Conservation (phyloP, 2,797 vertebrate species). For the Aphelocoma californica region DNA sequence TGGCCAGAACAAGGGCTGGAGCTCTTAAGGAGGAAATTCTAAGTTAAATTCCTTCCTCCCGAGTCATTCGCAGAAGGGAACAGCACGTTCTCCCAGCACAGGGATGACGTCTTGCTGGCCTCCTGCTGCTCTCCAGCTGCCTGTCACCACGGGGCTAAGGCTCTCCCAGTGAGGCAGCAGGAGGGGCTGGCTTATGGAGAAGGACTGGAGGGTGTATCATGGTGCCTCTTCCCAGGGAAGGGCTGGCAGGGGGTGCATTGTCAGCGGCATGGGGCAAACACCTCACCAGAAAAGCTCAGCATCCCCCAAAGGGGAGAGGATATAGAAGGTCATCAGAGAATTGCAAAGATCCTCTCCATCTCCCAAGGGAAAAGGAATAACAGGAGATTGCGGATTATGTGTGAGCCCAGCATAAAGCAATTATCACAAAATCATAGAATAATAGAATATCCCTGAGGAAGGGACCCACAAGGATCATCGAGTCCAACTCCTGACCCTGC, state of each 20-base stretch:
- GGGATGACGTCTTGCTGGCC: constrained; percentile 24
- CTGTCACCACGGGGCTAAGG: background rate
- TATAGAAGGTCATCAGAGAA: background rate
- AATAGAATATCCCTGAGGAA: background rate
- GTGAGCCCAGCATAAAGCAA: background rate
- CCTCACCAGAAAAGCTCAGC: background rate
- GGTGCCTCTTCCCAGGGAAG: background rate
- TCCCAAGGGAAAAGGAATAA: background rate
- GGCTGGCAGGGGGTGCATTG: background rate
- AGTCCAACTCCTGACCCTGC: background rate
- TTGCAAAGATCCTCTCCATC: background rate
- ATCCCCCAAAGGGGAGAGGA: background rate
- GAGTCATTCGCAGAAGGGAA: constrained; percentile 17
- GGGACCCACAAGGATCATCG: background rate
- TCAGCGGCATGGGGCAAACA: rapidly evolving
- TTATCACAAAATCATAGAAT: background rate
- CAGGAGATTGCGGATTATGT: background rate
- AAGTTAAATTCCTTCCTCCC: constrained; percentile 50
- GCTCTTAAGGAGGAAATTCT: constrained; percentile 25
- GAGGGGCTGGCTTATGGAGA: background rate
- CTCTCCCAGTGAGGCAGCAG: background rate
- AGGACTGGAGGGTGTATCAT: background rate
- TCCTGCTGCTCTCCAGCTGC: background rate
- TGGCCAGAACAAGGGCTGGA: background rate
- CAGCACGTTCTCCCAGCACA: constrained; percentile 40